Evolutionary conservation across 2,888 invertebrate genomes (phyloP).

Genomic region (Pyralis farinalis): DNA sequence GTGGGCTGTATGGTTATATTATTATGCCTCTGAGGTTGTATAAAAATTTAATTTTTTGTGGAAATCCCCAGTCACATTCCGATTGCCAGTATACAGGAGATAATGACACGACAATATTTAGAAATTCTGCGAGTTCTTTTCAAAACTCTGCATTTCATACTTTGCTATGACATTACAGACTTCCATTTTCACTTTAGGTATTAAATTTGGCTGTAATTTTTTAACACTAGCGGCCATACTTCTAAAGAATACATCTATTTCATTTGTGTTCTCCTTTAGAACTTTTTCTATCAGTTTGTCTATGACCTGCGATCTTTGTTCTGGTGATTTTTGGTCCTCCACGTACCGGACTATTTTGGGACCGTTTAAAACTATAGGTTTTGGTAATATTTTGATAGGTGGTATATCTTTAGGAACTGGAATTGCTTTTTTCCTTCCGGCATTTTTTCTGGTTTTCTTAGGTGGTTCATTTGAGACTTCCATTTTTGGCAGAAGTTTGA

Average conservation of each 20-base stretch:
- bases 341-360: constrained; percentile 59
- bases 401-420: constrained; percentile 50
- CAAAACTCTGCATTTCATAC: constrained; percentile 75
- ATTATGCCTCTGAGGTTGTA: too few species aligned
- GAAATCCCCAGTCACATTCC: too few species aligned
- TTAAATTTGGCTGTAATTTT: constrained; percentile 69
- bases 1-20: too few species aligned
- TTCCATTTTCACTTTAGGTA: constrained; percentile 76
- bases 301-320: constrained; percentile 56
- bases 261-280: constrained; percentile 68
- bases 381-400: constrained; percentile 70
- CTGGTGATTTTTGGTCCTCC: constrained; percentile 53
- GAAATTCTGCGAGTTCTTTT: constrained; percentile 40
- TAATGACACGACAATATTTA: too few species aligned
- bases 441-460: constrained; percentile 53
- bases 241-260: constrained; percentile 72
- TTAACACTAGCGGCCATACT: constrained; percentile 76
- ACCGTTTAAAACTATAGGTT: constrained; percentile 58
- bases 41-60: too few species aligned
- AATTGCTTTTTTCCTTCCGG: constrained; percentile 55
- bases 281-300: constrained; percentile 70
- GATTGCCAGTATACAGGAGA: too few species aligned
- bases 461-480: constrained; percentile 36
- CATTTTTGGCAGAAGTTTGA: constrained; percentile 43
- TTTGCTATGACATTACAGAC: constrained; percentile 75